phyloP scores from a whole-genome alignment of 2,888 invertebrate species.

The Clostera curtula region DNA sequence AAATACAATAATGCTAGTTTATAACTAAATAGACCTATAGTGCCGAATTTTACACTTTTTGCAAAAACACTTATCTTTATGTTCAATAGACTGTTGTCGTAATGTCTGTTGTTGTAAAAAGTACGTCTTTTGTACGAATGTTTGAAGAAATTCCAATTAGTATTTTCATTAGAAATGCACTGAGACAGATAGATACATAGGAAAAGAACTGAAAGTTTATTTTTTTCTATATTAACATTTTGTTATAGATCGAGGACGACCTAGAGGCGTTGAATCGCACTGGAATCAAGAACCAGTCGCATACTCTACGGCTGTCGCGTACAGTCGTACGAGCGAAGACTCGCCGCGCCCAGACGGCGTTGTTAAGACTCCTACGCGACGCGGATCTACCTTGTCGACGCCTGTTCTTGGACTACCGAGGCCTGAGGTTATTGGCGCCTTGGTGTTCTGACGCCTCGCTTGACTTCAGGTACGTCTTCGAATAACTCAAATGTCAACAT shows the following conservation, averaged over 20 bases:
- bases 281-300: conserved; percentile 91
- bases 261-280: conserved; percentile 84
- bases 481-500: too few species aligned
- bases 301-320: conserved; percentile 91
- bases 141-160: too few species aligned
- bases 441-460: conserved; percentile 89
- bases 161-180: too few species aligned
- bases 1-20: too few species aligned
- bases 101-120: too few species aligned
- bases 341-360: conserved; percentile 81
- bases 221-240: not conserved
- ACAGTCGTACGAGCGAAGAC: conserved; percentile 95
- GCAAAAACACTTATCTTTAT: too few species aligned
- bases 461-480: conserved; percentile 51
- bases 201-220: too few species aligned
- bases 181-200: too few species aligned
- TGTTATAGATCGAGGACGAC: conserved; percentile 86
- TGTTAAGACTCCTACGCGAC: conserved; percentile 85
- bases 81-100: too few species aligned
- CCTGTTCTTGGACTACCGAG: conserved; percentile 95
- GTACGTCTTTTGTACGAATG: too few species aligned
- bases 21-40: too few species aligned
- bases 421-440: conserved; percentile 90
- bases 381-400: conserved; percentile 89
- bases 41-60: too few species aligned